phyloP scores from a whole-genome alignment of 2,888 invertebrate species.

The Nemotelus nigrinus region DNA sequence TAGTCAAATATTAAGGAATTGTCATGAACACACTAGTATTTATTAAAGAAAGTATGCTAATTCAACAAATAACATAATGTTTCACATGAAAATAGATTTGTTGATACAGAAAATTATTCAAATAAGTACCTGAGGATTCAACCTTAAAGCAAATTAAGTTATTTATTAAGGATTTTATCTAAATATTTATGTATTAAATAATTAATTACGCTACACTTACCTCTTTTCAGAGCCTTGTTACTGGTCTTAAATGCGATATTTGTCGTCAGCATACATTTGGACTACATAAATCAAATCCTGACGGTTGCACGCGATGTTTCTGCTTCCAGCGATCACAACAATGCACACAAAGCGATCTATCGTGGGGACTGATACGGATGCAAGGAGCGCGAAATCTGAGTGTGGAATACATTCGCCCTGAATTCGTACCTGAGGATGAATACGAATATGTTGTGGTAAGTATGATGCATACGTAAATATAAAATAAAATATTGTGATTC shows the following conservation, averaged over 20 bases:
- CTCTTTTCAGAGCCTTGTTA: slow-evolving; percentile 75
- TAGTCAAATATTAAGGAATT: too few species aligned
- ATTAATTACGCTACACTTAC: too few species aligned
- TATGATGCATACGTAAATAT: background rate
- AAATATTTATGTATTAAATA: too few species aligned
- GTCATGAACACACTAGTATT: too few species aligned
- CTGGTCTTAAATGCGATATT: slow-evolving; percentile 83
- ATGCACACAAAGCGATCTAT: slow-evolving; percentile 83
- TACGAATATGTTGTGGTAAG: slow-evolving; percentile 63
- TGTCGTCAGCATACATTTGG: slow-evolving; percentile 91
- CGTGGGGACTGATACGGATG: slow-evolving; percentile 82
- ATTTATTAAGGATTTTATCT: too few species aligned
- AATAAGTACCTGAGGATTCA: too few species aligned
- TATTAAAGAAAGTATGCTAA: too few species aligned
- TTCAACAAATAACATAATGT: too few species aligned
- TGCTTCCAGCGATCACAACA: slow-evolving; percentile 88
- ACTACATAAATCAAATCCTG: slow-evolving; percentile 77
- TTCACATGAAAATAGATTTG: too few species aligned
- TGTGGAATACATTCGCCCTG: slow-evolving; percentile 60
- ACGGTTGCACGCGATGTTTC: slow-evolving; percentile 95
- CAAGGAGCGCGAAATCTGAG: slow-evolving; percentile 68
- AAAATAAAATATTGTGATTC: background rate
- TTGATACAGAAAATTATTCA: too few species aligned
- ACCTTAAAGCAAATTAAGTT: too few species aligned
- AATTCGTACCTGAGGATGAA: slow-evolving; percentile 58